Evolutionary conservation across 2,797 vertebrate species (phyloP).

Genomic region (Notolabrus celidotus): DNA sequence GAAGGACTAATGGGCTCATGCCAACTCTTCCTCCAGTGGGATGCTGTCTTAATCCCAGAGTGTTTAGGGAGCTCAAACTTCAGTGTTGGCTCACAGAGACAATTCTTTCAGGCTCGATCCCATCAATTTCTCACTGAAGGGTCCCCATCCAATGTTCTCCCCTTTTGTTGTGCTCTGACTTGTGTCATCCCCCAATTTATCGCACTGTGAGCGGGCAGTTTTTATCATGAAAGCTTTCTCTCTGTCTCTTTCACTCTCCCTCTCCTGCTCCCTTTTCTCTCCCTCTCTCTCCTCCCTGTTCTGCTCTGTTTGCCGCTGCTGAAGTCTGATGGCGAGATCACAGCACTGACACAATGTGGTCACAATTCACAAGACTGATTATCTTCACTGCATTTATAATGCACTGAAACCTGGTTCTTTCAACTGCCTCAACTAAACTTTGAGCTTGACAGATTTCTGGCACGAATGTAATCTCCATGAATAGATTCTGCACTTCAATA

Average conservation of each 20-base stretch:
- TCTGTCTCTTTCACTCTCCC: constrained; percentile 62
- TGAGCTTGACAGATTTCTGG: constrained; percentile 48
- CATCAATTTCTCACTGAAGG: constrained; percentile 82
- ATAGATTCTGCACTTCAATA: constrained; percentile 1
- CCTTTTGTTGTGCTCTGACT: constrained; percentile 85
- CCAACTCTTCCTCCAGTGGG: constrained; percentile 75
- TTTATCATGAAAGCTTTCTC: constrained; percentile 83
- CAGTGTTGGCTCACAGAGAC: constrained; percentile 79
- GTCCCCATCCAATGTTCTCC: constrained; percentile 84
- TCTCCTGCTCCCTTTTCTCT: constrained; percentile 37
- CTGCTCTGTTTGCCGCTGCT: constrained; percentile 77
- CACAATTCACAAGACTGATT: constrained; percentile 79
- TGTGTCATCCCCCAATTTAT: constrained; percentile 88
- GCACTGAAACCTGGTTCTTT: constrained; percentile 68
- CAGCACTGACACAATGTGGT: constrained; percentile 76
- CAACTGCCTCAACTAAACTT: constrained; percentile 53
- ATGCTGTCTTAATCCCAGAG: constrained; percentile 80
- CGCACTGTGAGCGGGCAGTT: constrained; percentile 82
- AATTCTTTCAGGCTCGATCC: constrained; percentile 82
- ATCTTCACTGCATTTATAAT: constrained; percentile 69
- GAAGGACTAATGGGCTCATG: constrained; percentile 73
- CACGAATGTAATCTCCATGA: constrained; percentile 1
- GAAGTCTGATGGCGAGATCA: constrained; percentile 74
- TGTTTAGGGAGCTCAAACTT: constrained; percentile 78
- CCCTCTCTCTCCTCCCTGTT: constrained; percentile 60